These are phyloP conservation scores for Helarctos malayanus DNA, from an alignment of 2,797 vertebrate genomes.

Conservation along the genomic window DNA sequence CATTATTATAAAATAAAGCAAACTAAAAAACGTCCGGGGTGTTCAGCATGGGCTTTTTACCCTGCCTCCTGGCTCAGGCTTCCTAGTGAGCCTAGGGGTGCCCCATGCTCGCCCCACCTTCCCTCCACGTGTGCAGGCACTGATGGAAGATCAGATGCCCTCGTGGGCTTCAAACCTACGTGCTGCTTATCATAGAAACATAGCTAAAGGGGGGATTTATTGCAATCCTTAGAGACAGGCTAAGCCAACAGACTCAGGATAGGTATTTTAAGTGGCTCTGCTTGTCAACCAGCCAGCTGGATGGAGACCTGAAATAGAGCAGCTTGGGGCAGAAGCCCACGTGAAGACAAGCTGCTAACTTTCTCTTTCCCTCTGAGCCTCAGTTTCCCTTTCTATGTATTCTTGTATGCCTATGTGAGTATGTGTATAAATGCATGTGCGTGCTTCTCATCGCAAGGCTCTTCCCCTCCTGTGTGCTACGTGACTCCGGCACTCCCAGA, in stretches of 20 bases:
- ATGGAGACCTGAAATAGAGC: constrained; percentile 71
- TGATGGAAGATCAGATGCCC: background rate
- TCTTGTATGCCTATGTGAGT: background rate
- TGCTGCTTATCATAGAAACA: background rate
- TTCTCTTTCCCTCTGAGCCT: constrained; percentile 17
- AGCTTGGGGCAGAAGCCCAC: constrained; percentile 28
- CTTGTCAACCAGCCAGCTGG: constrained; percentile 61
- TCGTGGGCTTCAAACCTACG: background rate
- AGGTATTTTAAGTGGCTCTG: constrained; percentile 77
- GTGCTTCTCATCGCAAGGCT: background rate
- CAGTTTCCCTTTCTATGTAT: background rate
- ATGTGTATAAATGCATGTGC: accelerated
- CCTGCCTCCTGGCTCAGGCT: background rate
- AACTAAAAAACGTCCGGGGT: background rate
- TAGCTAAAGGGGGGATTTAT: background rate
- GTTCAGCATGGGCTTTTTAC: accelerated
- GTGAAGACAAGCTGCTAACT: background rate
- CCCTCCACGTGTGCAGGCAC: background rate
- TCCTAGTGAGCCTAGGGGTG: accelerated
- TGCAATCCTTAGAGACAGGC: background rate
- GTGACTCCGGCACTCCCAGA: background rate
- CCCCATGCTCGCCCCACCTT: background rate
- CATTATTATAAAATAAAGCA: background rate
- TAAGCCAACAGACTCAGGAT: constrained; percentile 52
- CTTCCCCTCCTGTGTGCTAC: background rate